Evolutionary conservation across 2,888 invertebrate genomes (phyloP).

Genomic region (Sinotaia quadrata): DNA sequence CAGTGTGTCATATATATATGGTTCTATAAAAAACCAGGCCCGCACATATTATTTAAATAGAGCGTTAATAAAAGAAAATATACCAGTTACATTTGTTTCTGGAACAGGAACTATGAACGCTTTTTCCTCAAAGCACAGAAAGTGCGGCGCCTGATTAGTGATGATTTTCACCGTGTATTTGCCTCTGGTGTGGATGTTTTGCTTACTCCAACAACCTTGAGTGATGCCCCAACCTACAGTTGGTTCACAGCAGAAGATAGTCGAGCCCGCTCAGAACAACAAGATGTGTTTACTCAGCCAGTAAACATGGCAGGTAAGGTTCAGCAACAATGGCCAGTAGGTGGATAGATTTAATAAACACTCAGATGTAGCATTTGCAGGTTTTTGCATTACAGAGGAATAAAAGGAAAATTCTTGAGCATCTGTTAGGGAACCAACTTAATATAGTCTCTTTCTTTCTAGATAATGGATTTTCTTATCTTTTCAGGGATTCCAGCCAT

Average conservation of each 20-base stretch:
- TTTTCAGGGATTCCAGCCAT: conserved; percentile 85
- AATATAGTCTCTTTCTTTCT: not conserved
- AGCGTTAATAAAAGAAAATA: too few relatives aligned
- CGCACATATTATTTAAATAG: not conserved
- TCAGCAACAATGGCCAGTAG: too few relatives aligned
- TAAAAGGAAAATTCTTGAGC: too few relatives aligned
- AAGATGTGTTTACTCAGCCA: conserved; percentile 96
- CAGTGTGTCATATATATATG: not conserved
- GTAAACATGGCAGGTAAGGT: conserved; percentile 92
- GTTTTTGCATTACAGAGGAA: not conserved
- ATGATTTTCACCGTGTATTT: conserved; percentile 89
- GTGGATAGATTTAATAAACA: too few relatives aligned
- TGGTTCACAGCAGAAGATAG: conserved; percentile 85
- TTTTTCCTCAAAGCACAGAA: conserved; percentile 93
- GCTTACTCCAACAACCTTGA: conserved; percentile 91
- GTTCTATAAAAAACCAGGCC: too few relatives aligned
- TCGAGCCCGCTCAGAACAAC: conserved; percentile 87
- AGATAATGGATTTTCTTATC: not conserved
- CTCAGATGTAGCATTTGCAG: not conserved
- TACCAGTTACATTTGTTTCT: not conserved
- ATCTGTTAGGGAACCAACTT: too few relatives aligned
- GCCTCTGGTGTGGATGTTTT: conserved; percentile 82
- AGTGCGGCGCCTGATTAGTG: conserved; percentile 86
- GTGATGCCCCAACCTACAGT: conserved; percentile 86
- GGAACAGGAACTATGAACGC: conserved; percentile 85